These are phyloP conservation scores for Caenorhabditis plicata DNA, from an alignment of 2,888 invertebrate genomes.

Conservation along the genomic window DNA sequence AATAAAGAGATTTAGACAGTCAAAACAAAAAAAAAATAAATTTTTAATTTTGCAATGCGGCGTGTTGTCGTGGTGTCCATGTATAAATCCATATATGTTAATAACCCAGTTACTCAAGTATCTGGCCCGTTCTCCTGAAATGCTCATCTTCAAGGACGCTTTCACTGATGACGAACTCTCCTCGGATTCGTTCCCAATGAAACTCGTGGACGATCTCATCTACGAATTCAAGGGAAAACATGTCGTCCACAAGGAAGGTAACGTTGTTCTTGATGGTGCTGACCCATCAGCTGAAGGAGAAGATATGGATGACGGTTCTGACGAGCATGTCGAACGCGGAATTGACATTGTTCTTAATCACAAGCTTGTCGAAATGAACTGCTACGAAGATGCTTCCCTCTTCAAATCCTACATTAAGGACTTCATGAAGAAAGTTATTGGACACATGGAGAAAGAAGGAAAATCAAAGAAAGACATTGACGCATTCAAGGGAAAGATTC, in stretches of 20 bases:
- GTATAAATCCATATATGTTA: too few species aligned
- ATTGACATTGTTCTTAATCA: constrained; percentile 92
- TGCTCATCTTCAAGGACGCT: constrained; percentile 93
- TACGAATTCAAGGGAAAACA: constrained; percentile 79
- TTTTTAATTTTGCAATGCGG: too few species aligned
- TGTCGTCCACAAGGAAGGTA: constrained; percentile 70
- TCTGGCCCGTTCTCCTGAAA: constrained; percentile 69
- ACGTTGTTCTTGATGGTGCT: constrained; percentile 81
- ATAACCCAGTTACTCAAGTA: too few species aligned
- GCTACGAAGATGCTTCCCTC: constrained; percentile 78
- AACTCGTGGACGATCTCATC: constrained; percentile 85
- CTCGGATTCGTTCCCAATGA: constrained; percentile 90
- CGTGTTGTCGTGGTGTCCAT: too few species aligned
- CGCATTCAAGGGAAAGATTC: constrained; percentile 64
- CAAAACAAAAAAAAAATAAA: too few species aligned
- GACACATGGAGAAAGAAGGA: constrained; percentile 64
- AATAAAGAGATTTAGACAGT: too few species aligned
- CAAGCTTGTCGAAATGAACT: constrained; percentile 71
- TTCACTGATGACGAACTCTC: constrained; percentile 97
- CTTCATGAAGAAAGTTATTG: constrained; percentile 89
- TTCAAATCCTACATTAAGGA: constrained; percentile 90
- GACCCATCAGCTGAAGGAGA: constrained; percentile 85
- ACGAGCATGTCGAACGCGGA: constrained; percentile 76
- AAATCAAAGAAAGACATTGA: constrained; percentile 61
- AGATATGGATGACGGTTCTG: constrained; percentile 74